These are phyloP conservation scores for Dasyurus viverrinus DNA, from an alignment of 2,113 vertebrate genomes.

Conservation along the genomic window DNA sequence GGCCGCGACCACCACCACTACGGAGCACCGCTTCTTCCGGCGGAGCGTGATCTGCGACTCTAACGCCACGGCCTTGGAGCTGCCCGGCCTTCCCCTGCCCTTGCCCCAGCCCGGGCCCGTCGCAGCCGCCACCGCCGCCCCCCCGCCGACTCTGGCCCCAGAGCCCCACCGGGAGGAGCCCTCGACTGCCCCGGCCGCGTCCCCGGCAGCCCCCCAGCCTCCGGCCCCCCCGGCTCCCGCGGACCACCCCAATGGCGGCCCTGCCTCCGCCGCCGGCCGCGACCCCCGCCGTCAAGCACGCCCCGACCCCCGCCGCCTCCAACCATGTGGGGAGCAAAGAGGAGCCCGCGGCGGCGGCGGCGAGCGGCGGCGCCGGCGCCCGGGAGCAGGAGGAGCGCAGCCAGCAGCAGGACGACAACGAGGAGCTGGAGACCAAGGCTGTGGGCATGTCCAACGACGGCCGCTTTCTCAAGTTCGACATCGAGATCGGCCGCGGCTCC, in stretches of 20 bases:
- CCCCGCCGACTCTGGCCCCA: slow-evolving; percentile 65
- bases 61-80: slow-evolving; percentile 94
- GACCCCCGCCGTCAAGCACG: background rate
- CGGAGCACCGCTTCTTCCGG: slow-evolving; percentile 97
- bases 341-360: slow-evolving; percentile 74
- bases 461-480: slow-evolving; percentile 98
- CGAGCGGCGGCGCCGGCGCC: slow-evolving; percentile 80
- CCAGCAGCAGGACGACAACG: slow-evolving; percentile 93
- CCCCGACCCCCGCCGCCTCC: slow-evolving; percentile 60
- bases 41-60: slow-evolving; percentile 98
- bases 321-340: slow-evolving; percentile 70
- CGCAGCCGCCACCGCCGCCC: slow-evolving; percentile 70
- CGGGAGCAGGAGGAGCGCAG: slow-evolving; percentile 82
- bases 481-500: slow-evolving; percentile 97
- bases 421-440: slow-evolving; percentile 97
- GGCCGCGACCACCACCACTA: slow-evolving; percentile 81
- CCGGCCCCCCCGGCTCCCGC: slow-evolving; percentile 52
- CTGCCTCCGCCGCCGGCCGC: slow-evolving; percentile 75
- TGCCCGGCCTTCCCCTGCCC: slow-evolving; percentile 90
- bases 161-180: slow-evolving; percentile 62
- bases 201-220: slow-evolving; percentile 61
- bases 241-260: slow-evolving; percentile 53
- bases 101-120: slow-evolving; percentile 86
- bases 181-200: slow-evolving; percentile 9
- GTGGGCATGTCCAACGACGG: slow-evolving; percentile 97